phyloP scores from a whole-genome alignment of 2,888 invertebrate species.

The Lycophotia porphyrea region DNA sequence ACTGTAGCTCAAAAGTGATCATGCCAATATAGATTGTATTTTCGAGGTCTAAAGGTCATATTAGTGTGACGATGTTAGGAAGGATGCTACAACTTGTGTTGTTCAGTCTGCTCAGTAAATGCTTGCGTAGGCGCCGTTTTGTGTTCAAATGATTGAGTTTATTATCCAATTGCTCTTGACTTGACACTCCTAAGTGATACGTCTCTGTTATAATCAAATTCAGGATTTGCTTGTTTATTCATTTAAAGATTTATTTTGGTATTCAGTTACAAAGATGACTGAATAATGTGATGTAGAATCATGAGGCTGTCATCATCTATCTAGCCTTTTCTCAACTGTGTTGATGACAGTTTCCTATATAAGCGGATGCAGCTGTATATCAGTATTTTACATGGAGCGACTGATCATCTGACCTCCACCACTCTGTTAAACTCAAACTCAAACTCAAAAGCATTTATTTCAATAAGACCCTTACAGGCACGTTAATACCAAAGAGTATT shows the following conservation, averaged over 20 bases:
- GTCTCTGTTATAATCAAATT: slow-evolving; percentile 61
- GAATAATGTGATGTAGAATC: not conserved
- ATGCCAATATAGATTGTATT: slow-evolving; percentile 17
- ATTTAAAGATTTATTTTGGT: slow-evolving; percentile 21
- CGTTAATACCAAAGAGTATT: too few species aligned
- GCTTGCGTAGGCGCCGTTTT: slow-evolving; percentile 65
- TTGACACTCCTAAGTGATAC: slow-evolving; percentile 68
- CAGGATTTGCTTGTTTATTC: slow-evolving; percentile 48
- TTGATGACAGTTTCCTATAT: not conserved
- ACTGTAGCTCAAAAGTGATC: not conserved
- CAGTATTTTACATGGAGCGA: not conserved
- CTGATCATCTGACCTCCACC: too few species aligned
- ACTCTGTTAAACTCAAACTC: too few species aligned
- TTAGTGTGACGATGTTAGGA: not conserved
- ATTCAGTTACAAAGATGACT: slow-evolving; percentile 3
- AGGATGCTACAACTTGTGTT: slow-evolving; percentile 52
- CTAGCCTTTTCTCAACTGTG: not conserved
- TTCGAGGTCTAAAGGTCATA: not conserved
- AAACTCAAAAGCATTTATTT: too few species aligned
- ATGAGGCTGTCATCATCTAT: not conserved
- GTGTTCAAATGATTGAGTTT: slow-evolving; percentile 59
- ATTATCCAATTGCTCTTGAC: slow-evolving; percentile 72
- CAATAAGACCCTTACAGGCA: too few species aligned
- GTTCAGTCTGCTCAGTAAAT: slow-evolving; percentile 27
- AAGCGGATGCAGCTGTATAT: not conserved